A percentile compares a stretch with the other conserved stretches of the same genome.
These are phyloP conservation scores for Eurosta solidaginis DNA, from an alignment of 1,140 invertebrate genomes.

Conservation along the genomic window DNA sequence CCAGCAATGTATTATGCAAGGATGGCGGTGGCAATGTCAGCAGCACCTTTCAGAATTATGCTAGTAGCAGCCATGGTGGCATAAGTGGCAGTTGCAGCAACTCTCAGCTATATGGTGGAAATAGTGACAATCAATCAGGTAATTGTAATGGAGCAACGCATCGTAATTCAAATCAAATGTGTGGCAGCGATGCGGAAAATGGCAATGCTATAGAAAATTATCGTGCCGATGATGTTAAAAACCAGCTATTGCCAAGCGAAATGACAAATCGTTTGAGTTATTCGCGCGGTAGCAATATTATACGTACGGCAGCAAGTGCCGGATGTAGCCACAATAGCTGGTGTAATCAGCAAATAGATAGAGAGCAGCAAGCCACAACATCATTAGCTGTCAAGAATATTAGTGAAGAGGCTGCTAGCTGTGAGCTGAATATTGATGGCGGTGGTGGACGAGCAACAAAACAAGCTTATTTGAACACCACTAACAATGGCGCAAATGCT, in stretches of 20 bases:
- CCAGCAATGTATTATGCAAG: background rate
- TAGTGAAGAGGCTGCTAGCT: background rate
- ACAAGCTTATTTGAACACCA: background rate
- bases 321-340: background rate
- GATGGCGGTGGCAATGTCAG: constrained; percentile 31
- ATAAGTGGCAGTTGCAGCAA: background rate
- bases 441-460: background rate
- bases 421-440: too few species aligned
- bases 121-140: background rate
- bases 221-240: background rate
- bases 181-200: too few species aligned
- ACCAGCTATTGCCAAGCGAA: background rate
- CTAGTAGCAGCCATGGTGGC: background rate
- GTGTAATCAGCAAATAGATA: background rate
- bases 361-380: background rate
- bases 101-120: background rate
- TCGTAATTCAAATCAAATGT: background rate
- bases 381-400: background rate
- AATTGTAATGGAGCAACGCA: background rate
- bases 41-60: constrained; percentile 35
- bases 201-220: background rate
- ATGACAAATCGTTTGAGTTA: constrained; percentile 13
- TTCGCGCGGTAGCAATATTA: background rate
- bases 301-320: background rate
- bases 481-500: background rate